Conservation (phyloP, 2,113 vertebrate genomes). For the Petroica traversi region DNA sequence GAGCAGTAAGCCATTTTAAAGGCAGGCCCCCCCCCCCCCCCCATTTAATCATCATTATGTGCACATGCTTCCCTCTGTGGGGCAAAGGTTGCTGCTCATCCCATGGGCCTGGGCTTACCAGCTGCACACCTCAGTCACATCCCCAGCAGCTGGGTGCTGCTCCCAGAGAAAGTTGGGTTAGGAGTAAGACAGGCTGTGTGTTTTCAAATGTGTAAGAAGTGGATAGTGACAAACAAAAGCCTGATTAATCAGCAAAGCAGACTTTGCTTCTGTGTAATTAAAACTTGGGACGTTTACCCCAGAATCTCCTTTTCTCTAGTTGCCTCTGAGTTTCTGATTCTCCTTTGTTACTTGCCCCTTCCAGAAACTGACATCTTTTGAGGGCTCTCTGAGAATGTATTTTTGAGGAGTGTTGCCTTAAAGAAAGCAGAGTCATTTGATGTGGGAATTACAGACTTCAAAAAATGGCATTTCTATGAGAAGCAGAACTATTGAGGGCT, state of each 20-base stretch:
- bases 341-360: not conserved
- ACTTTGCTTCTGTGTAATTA: not conserved
- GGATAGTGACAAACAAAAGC: not conserved
- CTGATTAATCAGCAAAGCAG: not conserved
- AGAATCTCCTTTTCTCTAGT: not conserved
- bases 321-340: not conserved
- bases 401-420: slow-evolving; percentile 20
- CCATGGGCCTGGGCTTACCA: not conserved
- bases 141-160: not conserved
- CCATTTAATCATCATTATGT: not conserved
- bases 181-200: not conserved
- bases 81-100: not conserved
- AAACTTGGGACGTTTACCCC: not conserved
- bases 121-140: not conserved
- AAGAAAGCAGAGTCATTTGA: slow-evolving; percentile 6
- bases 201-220: not conserved
- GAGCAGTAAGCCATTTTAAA: not conserved
- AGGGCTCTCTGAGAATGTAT: not conserved
- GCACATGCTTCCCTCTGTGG: not conserved
- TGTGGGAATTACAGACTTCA: slow-evolving; percentile 35
- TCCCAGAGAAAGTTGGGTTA: not conserved
- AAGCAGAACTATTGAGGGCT: not conserved
- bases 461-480: not conserved
- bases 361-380: not conserved
- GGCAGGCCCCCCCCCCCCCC: not conserved